Evolutionary conservation across 1,140 invertebrate genomes (phyloP).

Genomic region (Globodera ellingtonae): DNA sequence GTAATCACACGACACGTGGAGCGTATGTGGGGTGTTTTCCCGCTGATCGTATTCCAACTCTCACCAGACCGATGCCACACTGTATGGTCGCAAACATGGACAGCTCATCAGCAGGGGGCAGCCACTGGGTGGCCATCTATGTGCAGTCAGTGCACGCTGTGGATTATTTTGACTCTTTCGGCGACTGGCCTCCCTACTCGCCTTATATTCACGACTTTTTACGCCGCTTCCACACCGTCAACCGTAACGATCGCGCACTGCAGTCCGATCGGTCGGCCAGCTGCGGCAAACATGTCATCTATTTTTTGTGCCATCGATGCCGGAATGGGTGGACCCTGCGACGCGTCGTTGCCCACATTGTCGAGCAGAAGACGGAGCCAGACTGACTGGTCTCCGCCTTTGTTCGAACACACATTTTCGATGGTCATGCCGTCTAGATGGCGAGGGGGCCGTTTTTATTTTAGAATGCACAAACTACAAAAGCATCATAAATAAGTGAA

Average conservation of each 20-base stretch:
- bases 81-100: neutral
- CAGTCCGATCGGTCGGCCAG: neutral
- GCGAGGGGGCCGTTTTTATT: no score
- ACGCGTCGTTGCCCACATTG: no score
- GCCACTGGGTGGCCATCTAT: neutral
- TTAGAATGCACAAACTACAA: neutral
- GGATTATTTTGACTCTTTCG: neutral
- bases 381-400: neutral
- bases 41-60: neutral
- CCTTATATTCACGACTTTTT: neutral
- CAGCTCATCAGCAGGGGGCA: no score
- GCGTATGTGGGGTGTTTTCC: slow-evolving; percentile 1
- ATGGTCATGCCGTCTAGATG: neutral
- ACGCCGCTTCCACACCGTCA: neutral
- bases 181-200: neutral
- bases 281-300: neutral
- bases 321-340: no score
- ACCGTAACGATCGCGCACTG: neutral
- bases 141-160: neutral
- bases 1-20: neutral
- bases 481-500: neutral
- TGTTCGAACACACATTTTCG: neutral
- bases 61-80: neutral
- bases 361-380: neutral
- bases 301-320: neutral